Conservation (phyloP, 2,113 vertebrate species). For the Nematolebias whitei region DNA sequence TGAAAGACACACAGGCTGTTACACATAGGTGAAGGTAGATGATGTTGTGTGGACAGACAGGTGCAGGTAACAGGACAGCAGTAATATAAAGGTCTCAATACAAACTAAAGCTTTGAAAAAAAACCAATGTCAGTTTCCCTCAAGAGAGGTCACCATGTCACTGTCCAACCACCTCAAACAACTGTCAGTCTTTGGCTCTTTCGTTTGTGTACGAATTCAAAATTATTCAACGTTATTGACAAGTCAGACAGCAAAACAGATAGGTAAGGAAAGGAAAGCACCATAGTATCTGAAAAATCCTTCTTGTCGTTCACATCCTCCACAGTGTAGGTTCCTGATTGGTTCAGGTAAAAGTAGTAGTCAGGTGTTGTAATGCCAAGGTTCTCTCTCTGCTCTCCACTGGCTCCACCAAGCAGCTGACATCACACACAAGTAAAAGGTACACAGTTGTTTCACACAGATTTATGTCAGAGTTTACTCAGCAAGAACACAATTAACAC, state of each 20-base stretch:
- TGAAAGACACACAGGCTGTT: conserved; percentile 33
- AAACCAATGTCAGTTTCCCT: too few species aligned
- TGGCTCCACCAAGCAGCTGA: conserved; percentile 79
- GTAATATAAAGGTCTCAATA: too few species aligned
- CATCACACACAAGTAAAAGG: conserved; percentile 1
- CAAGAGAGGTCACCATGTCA: too few species aligned
- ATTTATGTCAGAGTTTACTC: too few species aligned
- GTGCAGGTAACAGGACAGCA: too few species aligned
- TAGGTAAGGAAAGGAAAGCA: background rate
- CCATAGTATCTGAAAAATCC: conserved; percentile 84
- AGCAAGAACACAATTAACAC: background rate
- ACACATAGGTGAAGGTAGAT: background rate
- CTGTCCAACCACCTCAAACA: too few species aligned
- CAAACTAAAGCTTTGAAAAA: too few species aligned
- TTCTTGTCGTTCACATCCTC: conserved; percentile 83
- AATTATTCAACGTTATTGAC: too few species aligned
- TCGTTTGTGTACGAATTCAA: too few species aligned
- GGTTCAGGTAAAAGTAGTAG: conserved; percentile 86
- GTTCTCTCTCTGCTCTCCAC: conserved; percentile 79
- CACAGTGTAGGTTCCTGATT: conserved; percentile 82
- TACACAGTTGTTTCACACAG: background rate
- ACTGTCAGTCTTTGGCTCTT: too few species aligned
- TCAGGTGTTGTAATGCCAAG: conserved; percentile 82
- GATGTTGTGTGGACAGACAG: too few species aligned
- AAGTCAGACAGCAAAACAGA: background rate